Evolutionary conservation across 1,140 invertebrate species (phyloP).

Genomic region (Diploscapter pachys): DNA sequence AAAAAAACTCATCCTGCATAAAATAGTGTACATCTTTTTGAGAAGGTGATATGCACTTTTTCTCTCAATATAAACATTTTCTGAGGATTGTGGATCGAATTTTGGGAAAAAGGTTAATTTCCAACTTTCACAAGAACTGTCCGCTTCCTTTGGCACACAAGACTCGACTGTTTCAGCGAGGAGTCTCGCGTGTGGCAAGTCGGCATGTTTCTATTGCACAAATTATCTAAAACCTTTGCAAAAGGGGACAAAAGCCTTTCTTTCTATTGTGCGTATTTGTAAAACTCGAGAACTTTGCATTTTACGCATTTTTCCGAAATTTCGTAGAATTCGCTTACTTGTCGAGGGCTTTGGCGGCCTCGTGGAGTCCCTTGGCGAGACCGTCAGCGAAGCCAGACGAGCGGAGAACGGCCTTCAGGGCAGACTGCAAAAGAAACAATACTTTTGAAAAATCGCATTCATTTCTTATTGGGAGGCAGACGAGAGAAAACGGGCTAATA

Average conservation of each 20-base stretch:
- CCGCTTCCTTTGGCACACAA: conserved; percentile 8
- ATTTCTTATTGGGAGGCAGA: too few species aligned
- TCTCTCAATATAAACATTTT: too few species aligned
- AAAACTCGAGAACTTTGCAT: background rate
- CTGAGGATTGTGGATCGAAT: too few species aligned
- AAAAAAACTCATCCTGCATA: too few species aligned
- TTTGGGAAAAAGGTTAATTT: too few species aligned
- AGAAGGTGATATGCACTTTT: too few species aligned
- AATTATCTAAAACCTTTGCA: conserved; percentile 12
- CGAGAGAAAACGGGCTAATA: too few species aligned
- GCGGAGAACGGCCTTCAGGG: conserved; percentile 93
- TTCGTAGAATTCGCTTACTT: conserved; percentile 68
- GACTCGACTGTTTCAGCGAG: background rate
- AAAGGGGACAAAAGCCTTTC: background rate
- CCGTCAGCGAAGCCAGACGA: conserved; percentile 89
- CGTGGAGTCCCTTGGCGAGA: conserved; percentile 88
- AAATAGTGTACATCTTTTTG: too few species aligned
- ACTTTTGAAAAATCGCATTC: too few species aligned
- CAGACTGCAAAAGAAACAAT: conserved; percentile 54
- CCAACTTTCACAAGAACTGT: background rate
- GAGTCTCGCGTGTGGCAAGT: conserved; percentile 11
- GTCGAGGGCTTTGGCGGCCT: conserved; percentile 92
- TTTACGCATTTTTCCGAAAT: background rate
- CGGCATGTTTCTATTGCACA: conserved; percentile 1
- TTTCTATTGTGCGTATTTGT: conserved; percentile 12